Evolutionary conservation across 1,140 invertebrate species (phyloP), one percentile per base, ranked within the genome.

Genomic region (Lycorma delicatula): DNA sequence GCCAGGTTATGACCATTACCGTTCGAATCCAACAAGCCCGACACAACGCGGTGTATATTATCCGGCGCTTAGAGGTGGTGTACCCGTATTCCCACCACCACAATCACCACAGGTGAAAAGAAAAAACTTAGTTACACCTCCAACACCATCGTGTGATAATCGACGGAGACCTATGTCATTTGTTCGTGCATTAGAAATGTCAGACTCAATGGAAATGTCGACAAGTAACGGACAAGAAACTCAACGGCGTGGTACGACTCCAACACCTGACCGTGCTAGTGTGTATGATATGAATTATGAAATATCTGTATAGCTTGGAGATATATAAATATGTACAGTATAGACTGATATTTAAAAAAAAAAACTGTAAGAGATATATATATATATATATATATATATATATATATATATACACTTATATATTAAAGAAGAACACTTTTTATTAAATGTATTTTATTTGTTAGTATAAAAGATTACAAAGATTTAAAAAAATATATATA

Each of bases 201-300:
- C 89, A 56, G 89, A 94, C 68, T 84, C 84, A 5, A 82, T 90
- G 71, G 86, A 89, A 64, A 79, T 85, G 79, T 59, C 67, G 23
- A 54, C 73, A 63, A 57, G 51, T 68, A 67, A 58, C 60, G 66
- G 59, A 60, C 70, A 64, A 72, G 68, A 59, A 71, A 70, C 67
- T 66, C 46, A 54, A 66, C 62, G 56, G 63, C 67, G 51, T 70
- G 57, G 72, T 75, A 79, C 76, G 5, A 78, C 83, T 20, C 80
- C 83, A 22, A 87, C 83, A n/a, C 85, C 82, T 23, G 89, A 93
- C 69, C 82, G 89, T 60, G 84, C 85, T 60, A 93, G 87, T 74
- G 85, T 93, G 56, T 95, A 95, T 71, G 93, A 95, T 73, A 92
- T 91, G 85, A 93, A 92, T 75, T 95, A 95, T 74, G 92, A 96